Conservation (phyloP, 2,113 vertebrate species). For the Etheostoma cragini region DNA sequence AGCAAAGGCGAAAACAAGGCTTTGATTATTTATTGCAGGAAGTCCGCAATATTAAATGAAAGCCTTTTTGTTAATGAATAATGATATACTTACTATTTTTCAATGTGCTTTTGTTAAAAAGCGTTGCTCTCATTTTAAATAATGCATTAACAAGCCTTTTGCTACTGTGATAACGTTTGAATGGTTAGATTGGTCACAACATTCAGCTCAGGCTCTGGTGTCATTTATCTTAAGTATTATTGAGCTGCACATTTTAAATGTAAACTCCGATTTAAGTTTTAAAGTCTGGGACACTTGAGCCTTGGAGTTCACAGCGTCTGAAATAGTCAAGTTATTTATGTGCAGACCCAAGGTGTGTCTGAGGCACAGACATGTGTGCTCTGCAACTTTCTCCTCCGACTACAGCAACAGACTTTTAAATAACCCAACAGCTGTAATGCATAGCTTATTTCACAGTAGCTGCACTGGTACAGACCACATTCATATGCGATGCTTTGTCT, state of each 20-base stretch:
- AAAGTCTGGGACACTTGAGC: slow-evolving; percentile 25
- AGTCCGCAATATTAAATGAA: background rate
- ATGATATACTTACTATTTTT: background rate
- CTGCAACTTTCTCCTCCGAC: slow-evolving; percentile 20
- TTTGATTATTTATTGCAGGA: background rate
- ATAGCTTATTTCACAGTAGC: slow-evolving; percentile 12
- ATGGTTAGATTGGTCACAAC: background rate
- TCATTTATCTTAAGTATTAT: background rate
- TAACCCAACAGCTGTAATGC: slow-evolving; percentile 43
- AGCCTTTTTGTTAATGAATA: background rate
- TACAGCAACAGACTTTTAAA: slow-evolving; percentile 55
- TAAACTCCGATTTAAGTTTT: background rate
- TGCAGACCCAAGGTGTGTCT: slow-evolving; percentile 38
- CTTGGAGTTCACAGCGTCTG: slow-evolving; percentile 45
- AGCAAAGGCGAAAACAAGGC: background rate
- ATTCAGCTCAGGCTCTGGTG: background rate
- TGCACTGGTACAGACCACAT: background rate
- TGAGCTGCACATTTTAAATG: slow-evolving; percentile 8
- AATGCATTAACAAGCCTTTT: background rate
- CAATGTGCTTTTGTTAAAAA: background rate
- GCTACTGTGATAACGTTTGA: slow-evolving; percentile 8
- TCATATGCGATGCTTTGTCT: slow-evolving; percentile 4
- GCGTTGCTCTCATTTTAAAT: background rate
- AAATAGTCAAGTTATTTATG: slow-evolving; percentile 61
- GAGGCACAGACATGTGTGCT: slow-evolving; percentile 28